Base-by-base conservation (phyloP, 2,888 invertebrate species). In the Eucriotettix oculatus region DNA sequence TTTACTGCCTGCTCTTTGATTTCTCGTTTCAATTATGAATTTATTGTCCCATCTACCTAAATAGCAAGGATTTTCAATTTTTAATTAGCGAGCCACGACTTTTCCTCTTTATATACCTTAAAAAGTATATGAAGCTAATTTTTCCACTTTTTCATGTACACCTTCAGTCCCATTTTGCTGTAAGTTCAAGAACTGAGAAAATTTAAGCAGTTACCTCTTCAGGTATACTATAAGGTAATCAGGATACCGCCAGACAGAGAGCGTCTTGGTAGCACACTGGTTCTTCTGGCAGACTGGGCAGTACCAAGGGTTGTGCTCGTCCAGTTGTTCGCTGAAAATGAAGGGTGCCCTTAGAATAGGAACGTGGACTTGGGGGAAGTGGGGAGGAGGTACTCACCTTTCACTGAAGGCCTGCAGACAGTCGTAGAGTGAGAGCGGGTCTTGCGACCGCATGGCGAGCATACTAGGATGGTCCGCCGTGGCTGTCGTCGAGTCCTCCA, bases 261-360 rank as follows among this genome's bases (percentile, higher is more conserved):
- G 74, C n/a, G 81, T 81, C 68, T 83, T 83, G 57, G 79, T 79
- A 42, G 83, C 83, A 68, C 79, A 78, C 67, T 80, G 81, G 67
- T 82, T 81, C 62, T 75, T 74, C 66, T 78, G 74, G 68, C 83
- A 83, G 61, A 74, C 73, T 1, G 82, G 81, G 70, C 83, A 83
- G 70, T 75, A 81, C 83, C 83, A 83, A 7, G 82, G 82, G 70
- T 83, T 83, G 67, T 80, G 78, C 66, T 81, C 80, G 69, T 83
- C 83, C 67, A 83, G 70, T 53, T 75, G 75, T 71, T 83, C 83
- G 69, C 82, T 83, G 68, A 41, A 71, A 29, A 29, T 7, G 3
- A 29, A 7, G 29, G 29, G 2, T 7, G 29, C 7, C 29, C 7
- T 29, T 29, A 29, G 29, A 29, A n/a, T 2, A 29, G 29, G 29